phyloP scores from a whole-genome alignment of 2,797 vertebrate genomes.

The Argentina silus region DNA sequence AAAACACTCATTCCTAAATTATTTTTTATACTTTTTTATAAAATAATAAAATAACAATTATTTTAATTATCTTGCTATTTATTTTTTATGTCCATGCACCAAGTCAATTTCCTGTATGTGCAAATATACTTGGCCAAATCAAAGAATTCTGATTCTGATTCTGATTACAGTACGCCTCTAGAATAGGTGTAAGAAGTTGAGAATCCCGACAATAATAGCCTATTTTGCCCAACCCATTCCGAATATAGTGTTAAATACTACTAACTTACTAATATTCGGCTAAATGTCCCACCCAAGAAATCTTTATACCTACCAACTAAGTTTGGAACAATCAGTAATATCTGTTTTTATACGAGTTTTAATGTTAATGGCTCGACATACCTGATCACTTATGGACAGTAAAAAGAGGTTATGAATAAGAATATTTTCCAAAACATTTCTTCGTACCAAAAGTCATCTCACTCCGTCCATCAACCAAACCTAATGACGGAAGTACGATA shows the following conservation, averaged over 20 bases:
- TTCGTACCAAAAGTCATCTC: not conserved
- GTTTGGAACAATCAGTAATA: not conserved
- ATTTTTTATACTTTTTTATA: no score
- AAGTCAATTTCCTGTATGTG: no score
- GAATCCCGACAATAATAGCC: no score
- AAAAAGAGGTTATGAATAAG: not conserved
- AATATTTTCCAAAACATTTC: not conserved
- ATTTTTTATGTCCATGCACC: no score
- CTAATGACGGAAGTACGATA: not conserved
- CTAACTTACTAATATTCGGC: not conserved
- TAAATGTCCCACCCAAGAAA: not conserved
- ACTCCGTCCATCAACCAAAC: not conserved
- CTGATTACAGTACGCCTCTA: no score
- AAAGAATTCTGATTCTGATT: no score
- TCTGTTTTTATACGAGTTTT: not conserved
- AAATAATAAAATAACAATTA: no score
- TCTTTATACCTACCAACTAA: not conserved
- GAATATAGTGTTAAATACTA: not conserved
- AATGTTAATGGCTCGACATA: not conserved
- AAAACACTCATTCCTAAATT: no score
- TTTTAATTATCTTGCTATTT: no score
- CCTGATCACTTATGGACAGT: not conserved
- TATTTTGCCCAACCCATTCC: no score
- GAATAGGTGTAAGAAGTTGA: no score
- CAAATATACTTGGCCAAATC: no score